Evolutionary conservation across 2,888 invertebrate species (phyloP), one percentile per base, ranked within the genome.

Genomic region (Melikaiella ostensackeni): DNA sequence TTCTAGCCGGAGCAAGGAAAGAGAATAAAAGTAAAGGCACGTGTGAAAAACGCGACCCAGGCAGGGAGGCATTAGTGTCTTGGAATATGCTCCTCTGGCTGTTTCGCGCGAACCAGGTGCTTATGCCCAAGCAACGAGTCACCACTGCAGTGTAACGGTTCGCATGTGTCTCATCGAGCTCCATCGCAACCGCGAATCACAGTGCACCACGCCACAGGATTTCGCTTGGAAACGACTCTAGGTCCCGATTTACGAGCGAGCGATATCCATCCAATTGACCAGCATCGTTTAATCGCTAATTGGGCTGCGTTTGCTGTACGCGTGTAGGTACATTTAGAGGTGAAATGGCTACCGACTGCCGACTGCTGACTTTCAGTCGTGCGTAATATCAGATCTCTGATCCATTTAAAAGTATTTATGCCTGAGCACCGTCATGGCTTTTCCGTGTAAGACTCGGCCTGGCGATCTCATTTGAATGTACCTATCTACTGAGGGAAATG

Each of bases 41-140:
- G 88, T 89, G 90, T 89, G 89, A 89, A 89, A 89, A 88, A 77
- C 83, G 87, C 88, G 88, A 88, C 87, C 88, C 78, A 79, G 81
- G 42, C 42, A 42, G 81, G 42, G 4, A 42, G 5, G 82, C 79
- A 82, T 82, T 81, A 77, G 75, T 83, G 82, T 82, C 83, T 82
- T 64, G 66, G 42, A 70, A 76, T 63, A 77, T 66, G 61, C 46
- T 38, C 57, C 38, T 59, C 35, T 50, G 62, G 46, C 50, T 73
- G 46, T 77, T 77, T 75, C 30, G 46, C 61, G 64, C 80, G 81
- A 83, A 85, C 85, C 86, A 88, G 86, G 86, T 88, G 87, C 86
- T 86, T 84, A 82, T 85, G 83, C 84, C 81, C 82, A 87, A 86
- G 86, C 88, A 88, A 86, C 81, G 84, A 57, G 66, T 64, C 70